A percentile compares a stretch with the other conserved stretches of the same genome.
phyloP scores from a whole-genome alignment of 64 coral and sea anemone species.

The Pachyseris speciosa region DNA sequence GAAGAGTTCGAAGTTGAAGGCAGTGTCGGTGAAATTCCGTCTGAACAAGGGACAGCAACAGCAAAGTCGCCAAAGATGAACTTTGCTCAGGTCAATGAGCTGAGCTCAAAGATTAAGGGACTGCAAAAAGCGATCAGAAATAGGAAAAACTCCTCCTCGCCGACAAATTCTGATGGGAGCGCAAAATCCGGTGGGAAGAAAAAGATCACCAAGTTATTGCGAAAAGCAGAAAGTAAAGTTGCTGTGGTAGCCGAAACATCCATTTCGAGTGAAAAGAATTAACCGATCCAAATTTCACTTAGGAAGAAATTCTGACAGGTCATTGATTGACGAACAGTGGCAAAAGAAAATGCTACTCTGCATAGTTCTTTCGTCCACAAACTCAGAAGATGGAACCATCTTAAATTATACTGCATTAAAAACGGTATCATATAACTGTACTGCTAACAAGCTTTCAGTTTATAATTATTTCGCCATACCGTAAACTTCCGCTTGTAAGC shows the following conservation, averaged over 20 bases:
- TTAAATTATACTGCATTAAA: no score
- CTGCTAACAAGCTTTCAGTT: no score
- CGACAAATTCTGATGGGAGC: background rate
- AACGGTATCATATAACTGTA: no score
- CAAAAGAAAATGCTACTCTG: no score
- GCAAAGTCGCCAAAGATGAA: conserved; percentile 19
- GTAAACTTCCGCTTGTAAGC: no score
- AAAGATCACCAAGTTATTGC: background rate
- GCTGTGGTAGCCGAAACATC: background rate
- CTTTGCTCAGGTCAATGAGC: conserved; percentile 58
- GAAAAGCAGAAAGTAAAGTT: conserved; percentile 7
- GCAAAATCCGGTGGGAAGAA: background rate
- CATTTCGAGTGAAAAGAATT: background rate
- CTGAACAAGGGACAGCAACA: conserved; percentile 24
- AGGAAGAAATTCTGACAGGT: no score
- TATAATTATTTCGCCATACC: no score
- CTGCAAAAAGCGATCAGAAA: conserved; percentile 41
- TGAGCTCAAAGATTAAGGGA: conserved; percentile 40
- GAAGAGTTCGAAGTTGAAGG: background rate
- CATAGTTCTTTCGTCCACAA: no score
- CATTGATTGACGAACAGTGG: no score
- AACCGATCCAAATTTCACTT: no score
- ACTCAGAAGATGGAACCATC: no score
- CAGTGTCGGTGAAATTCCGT: background rate
- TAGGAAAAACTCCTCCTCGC: conserved; percentile 31